Percentiles rank a stretch among this genome's conserved stretches.
Evolutionary conservation across 2,113 vertebrate species (phyloP).

Genomic region (Oenanthe melanoleuca): DNA sequence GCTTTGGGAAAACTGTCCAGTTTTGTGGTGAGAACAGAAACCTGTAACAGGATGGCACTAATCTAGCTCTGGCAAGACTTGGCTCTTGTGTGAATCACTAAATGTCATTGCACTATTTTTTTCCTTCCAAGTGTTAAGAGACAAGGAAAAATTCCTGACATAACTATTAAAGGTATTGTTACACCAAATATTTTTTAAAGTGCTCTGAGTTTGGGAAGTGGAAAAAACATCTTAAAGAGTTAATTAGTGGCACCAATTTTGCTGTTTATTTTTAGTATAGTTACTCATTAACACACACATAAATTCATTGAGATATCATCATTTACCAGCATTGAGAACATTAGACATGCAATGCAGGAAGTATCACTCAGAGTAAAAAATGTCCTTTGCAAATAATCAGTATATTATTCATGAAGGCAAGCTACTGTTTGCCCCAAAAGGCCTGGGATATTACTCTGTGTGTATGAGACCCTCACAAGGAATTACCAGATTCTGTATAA

Average conservation of each 20-base stretch:
- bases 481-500: background rate
- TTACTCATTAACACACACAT: rapidly evolving
- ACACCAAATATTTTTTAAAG: background rate
- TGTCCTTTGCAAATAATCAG: background rate
- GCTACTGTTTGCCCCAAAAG: background rate
- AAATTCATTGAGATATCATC: background rate
- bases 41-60: background rate
- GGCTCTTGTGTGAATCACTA: background rate
- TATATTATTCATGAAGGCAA: background rate
- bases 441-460: background rate
- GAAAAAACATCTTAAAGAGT: background rate
- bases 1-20: background rate
- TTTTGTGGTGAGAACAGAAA: background rate
- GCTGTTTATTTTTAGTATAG: background rate
- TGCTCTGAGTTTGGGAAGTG: background rate
- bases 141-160: background rate
- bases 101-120: background rate
- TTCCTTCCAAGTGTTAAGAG: background rate
- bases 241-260: background rate
- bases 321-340: background rate
- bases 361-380: background rate
- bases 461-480: background rate
- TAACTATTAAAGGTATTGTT: background rate
- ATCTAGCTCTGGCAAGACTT: background rate
- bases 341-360: background rate